Percentiles rank a stretch among this genome's conserved stretches.
These are phyloP conservation scores for Metridium senile DNA, from an alignment of 92 coral and sea anemone genomes.

Conservation along the genomic window DNA sequence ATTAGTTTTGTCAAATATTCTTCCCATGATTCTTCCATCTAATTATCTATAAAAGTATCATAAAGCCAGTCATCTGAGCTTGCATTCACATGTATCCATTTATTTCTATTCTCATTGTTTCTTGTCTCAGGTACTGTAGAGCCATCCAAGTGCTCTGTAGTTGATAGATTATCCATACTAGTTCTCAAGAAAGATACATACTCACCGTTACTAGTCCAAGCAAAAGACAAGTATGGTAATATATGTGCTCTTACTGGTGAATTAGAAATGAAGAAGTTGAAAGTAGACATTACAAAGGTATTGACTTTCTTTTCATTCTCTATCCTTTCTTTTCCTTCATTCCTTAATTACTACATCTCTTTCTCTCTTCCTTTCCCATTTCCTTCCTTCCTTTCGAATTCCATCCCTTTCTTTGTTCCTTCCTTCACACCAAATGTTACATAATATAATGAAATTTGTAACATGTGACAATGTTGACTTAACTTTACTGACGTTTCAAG, in stretches of 20 bases:
- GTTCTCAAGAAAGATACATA: constrained; percentile 78
- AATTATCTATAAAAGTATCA: too few species aligned
- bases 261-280: constrained; percentile 56
- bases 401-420: too few species aligned
- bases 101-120: not conserved
- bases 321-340: not conserved
- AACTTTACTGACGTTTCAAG: too few species aligned
- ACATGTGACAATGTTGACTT: too few species aligned
- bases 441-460: too few species aligned
- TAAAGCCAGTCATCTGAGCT: too few species aligned
- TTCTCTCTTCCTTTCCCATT: too few species aligned
- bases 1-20: too few species aligned
- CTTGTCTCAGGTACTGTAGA: constrained; percentile 68
- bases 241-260: constrained; percentile 60
- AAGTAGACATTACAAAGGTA: constrained; percentile 72
- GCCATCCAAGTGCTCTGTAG: constrained; percentile 72
- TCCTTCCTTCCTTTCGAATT: too few species aligned
- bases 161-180: constrained; percentile 68
- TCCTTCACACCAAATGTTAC: too few species aligned
- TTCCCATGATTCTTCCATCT: too few species aligned
- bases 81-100: too few species aligned
- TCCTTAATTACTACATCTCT: not conserved
- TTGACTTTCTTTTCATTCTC: not conserved
- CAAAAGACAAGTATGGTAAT: constrained; percentile 90
- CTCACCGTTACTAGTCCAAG: constrained; percentile 86